Base-by-base conservation (phyloP, 1,140 invertebrate genomes). In the Saccostrea glomerata region DNA sequence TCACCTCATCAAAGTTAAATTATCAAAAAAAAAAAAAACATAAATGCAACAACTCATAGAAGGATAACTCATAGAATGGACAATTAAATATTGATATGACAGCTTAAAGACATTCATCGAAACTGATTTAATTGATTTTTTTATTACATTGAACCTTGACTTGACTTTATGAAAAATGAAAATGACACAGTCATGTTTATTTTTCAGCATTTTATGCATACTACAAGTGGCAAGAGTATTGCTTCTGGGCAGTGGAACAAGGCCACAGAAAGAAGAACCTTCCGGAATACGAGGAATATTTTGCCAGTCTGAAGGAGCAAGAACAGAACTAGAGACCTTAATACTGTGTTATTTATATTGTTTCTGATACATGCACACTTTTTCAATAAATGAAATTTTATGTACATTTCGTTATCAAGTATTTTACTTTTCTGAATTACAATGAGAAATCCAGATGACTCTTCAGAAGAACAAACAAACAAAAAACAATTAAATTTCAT, bases 171-270 rank as follows among this genome's bases (percentile, higher is more conserved):
- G 30, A 36, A 36, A 36, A 36, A 36, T 36, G 30, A 36, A 36
- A 36, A 36, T 36, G 30, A 36, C 30, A 36, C 30, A 36, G 30
- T 36, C 30, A 36, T 63, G n/a, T 20, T 63, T 77, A 23, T 73
- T 30, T 30, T 77, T 77, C 23, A 77, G 70, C 70, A 36, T 77
- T 77, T 25, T 30, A 30, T 77, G 70, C 7, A 15, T 77, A 77
- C 70, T 77, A 77, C 70, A 77, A 77, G 70, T 77, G 25, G 23
- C 25, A 25, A 30, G 70, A 77, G 25, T 77, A 77, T 36, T 77
- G 70, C 13, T 77, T 77, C 70, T 30, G 25, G 23, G 23, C 23
- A 13, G 25, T 30, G 11, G 70, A 36, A 36, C 23, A 25, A 77
- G 9, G 70, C 5, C 70, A 77, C 70, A 77, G 70, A 15, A 77